phyloP scores from a whole-genome alignment of 2,888 invertebrate genomes.

The Drosophila dives region DNA sequence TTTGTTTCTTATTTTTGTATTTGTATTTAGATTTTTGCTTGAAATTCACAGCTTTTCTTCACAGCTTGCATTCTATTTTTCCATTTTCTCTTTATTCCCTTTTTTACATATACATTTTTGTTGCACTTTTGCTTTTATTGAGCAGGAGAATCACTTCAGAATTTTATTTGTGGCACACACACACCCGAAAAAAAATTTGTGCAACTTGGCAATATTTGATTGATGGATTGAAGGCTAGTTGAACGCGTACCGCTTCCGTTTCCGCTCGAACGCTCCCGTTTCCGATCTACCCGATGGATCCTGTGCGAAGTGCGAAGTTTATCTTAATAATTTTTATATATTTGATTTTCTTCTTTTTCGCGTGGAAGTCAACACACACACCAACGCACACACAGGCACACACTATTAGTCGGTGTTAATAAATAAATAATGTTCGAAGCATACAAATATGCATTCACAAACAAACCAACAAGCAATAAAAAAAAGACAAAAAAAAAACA shows the following conservation, averaged over 20 bases:
- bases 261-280: constrained; percentile 14
- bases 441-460: background rate
- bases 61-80: constrained; percentile 1
- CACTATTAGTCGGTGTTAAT: constrained; percentile 39
- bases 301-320: constrained; percentile 23
- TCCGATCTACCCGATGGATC: constrained; percentile 14
- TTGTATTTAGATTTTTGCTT: background rate
- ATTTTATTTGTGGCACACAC: constrained; percentile 46
- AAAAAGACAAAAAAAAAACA: constrained; percentile 12
- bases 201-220: constrained; percentile 32
- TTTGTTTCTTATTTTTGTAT: background rate
- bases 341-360: constrained; percentile 9
- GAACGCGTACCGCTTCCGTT: constrained; percentile 25
- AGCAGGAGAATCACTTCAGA: constrained; percentile 34
- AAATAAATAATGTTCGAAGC: constrained; percentile 36
- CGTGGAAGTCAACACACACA: constrained; percentile 42
- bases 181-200: constrained; percentile 51
- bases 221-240: constrained; percentile 5
- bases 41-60: constrained; percentile 34
- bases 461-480: constrained; percentile 8
- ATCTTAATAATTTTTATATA: no score
- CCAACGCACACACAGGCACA: constrained; percentile 12
- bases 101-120: constrained; percentile 8
- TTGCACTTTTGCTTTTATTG: constrained; percentile 29
- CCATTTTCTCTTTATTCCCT: background rate